Conservation (phyloP, 2,888 invertebrate species). For the Agrotis clavis region DNA sequence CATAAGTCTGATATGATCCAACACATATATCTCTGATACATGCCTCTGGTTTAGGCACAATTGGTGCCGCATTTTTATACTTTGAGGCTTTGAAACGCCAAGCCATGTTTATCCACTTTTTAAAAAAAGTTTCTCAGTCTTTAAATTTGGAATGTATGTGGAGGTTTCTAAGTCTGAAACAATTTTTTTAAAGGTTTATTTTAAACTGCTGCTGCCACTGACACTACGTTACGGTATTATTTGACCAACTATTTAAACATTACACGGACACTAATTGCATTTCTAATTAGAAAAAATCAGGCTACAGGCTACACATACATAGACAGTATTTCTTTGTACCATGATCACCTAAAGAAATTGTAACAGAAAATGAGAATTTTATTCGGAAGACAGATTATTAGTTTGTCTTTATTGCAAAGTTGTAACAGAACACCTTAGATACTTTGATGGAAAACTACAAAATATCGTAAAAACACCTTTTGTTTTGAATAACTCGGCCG, state of each 20-base stretch:
- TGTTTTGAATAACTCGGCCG: constrained; percentile 89
- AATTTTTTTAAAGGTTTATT: constrained; percentile 23
- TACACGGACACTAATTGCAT: constrained; percentile 62
- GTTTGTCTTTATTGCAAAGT: constrained; percentile 22
- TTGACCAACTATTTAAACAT: constrained; percentile 61
- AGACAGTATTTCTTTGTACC: constrained; percentile 42
- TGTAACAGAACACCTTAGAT: constrained; percentile 43
- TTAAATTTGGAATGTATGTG: constrained; percentile 86
- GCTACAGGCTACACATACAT: constrained; percentile 45
- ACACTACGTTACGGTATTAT: constrained; percentile 58
- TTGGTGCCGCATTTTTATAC: constrained; percentile 99
- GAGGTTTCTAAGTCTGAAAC: constrained; percentile 73
- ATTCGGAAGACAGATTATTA: constrained; percentile 14
- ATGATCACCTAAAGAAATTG: constrained; percentile 27
- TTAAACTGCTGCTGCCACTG: constrained; percentile 5
- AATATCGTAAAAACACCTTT: constrained; percentile 79
- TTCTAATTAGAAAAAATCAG: constrained; percentile 66
- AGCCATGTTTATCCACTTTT: constrained; percentile 93
- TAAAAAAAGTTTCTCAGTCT: constrained; percentile 84
- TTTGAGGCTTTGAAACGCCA: constrained; percentile 99
- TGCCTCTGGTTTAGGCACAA: constrained; percentile 98
- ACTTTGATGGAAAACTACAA: constrained; percentile 64
- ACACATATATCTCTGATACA: constrained; percentile 97
- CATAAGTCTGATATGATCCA: constrained; percentile 98
- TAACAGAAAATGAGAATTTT: constrained; percentile 50